Percentiles rank a stretch among this genome's conserved stretches.
Evolutionary conservation across 2,888 invertebrate genomes (phyloP).

Genomic region (Serrognathus titanus): DNA sequence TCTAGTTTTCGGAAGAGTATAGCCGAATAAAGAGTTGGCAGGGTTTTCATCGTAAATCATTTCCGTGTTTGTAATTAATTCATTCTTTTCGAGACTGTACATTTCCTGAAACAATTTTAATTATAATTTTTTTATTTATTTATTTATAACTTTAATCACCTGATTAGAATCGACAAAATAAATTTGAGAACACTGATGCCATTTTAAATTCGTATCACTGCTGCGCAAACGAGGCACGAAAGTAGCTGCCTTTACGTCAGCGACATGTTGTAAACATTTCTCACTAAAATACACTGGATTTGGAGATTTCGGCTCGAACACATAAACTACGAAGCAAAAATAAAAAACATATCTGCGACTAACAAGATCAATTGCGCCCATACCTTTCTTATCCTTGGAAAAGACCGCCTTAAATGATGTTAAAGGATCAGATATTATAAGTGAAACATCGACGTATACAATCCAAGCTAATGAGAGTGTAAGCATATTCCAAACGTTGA

Average conservation of each 20-base stretch:
- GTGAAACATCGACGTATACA: slow-evolving; percentile 53
- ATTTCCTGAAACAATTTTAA: slow-evolving; percentile 36
- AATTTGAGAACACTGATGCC: slow-evolving; percentile 61
- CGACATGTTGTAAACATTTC: slow-evolving; percentile 48
- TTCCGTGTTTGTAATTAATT: slow-evolving; percentile 23
- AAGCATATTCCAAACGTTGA: slow-evolving; percentile 71
- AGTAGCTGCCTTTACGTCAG: slow-evolving; percentile 49
- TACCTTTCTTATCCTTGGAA: slow-evolving; percentile 62
- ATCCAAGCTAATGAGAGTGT: slow-evolving; percentile 68
- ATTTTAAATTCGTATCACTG: slow-evolving; percentile 48
- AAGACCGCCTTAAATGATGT: slow-evolving; percentile 68
- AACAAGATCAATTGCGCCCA: neutral
- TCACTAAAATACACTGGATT: slow-evolving; percentile 53
- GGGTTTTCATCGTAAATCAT: slow-evolving; percentile 21
- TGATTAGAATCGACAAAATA: slow-evolving; percentile 60
- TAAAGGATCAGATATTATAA: slow-evolving; percentile 58
- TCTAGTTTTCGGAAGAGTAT: slow-evolving; percentile 31
- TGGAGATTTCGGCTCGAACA: slow-evolving; percentile 60
- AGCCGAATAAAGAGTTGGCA: slow-evolving; percentile 32
- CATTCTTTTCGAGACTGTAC: slow-evolving; percentile 35
- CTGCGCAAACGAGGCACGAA: slow-evolving; percentile 57
- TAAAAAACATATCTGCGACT: neutral
- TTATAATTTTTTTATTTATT: too few relatives aligned
- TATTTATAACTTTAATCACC: slow-evolving; percentile 46
- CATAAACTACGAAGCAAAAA: slow-evolving; percentile 52